Conservation (phyloP, 2,888 invertebrate species). For the Leptopilina syphax region DNA sequence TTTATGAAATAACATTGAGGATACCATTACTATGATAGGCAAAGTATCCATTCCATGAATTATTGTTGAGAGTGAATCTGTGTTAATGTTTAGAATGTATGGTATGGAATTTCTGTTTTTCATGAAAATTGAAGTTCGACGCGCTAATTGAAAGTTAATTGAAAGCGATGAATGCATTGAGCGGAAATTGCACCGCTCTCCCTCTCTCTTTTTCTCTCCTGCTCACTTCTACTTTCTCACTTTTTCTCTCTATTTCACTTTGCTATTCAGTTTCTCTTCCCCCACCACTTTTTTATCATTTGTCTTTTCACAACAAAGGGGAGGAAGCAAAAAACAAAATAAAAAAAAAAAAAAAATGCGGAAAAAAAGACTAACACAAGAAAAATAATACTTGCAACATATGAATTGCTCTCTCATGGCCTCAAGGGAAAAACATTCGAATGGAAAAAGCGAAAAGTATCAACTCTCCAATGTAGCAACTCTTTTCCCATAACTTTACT, state of each 20-base stretch:
- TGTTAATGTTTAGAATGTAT: slow-evolving; percentile 41
- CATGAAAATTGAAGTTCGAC: slow-evolving; percentile 49
- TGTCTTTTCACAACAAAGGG: slow-evolving; percentile 1
- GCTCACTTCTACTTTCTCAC: slow-evolving; percentile 2
- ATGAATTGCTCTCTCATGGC: slow-evolving; percentile 41
- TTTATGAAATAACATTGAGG: slow-evolving; percentile 47
- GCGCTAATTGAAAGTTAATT: slow-evolving; percentile 64
- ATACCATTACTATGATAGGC: slow-evolving; percentile 39
- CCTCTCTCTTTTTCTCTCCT: slow-evolving; percentile 4
- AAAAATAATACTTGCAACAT: slow-evolving; percentile 31
- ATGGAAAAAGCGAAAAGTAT: slow-evolving; percentile 7
- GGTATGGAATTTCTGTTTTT: slow-evolving; percentile 45
- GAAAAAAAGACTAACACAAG: not conserved
- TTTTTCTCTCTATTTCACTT: slow-evolving; percentile 32
- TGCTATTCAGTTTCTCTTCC: slow-evolving; percentile 19
- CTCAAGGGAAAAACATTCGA: not conserved
- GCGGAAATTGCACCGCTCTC: slow-evolving; percentile 46
- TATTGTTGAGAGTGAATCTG: slow-evolving; percentile 40
- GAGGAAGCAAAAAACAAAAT: not conserved
- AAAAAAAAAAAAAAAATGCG: no score
- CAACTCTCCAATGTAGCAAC: not conserved
- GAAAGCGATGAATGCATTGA: slow-evolving; percentile 60
- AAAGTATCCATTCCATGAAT: slow-evolving; percentile 48
- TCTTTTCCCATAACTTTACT: not conserved
- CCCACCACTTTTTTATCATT: slow-evolving; percentile 3